A percentile compares a stretch with the other conserved stretches of the same genome.
Evolutionary conservation across 2,113 vertebrate species (phyloP).

Genomic region (Pseudopodoces humilis): DNA sequence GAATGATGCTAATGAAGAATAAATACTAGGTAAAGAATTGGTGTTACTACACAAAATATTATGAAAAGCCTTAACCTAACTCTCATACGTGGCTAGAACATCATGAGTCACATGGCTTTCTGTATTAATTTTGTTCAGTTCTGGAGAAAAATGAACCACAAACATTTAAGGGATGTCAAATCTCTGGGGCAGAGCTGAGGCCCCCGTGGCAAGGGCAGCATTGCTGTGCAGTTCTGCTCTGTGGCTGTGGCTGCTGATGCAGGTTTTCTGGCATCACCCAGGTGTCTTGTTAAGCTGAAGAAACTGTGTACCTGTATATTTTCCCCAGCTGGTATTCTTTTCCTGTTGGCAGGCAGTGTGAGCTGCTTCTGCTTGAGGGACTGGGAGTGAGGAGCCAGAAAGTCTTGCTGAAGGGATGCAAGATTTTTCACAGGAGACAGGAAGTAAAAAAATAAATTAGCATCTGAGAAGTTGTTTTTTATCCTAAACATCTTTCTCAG

Average conservation of each 20-base stretch:
- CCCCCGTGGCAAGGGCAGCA: neutral
- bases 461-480: neutral
- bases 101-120: neutral
- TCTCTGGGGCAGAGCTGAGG: neutral
- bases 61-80: neutral
- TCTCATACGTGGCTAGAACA: neutral
- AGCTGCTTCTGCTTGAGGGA: neutral
- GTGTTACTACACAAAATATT: neutral
- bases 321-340: neutral
- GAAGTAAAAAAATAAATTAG: neutral
- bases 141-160: neutral
- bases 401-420: rapidly evolving
- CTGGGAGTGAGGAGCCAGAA: neutral
- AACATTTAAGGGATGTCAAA: neutral
- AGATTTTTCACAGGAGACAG: neutral
- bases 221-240: neutral
- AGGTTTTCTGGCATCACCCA: neutral
- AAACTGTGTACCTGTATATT: neutral
- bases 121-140: neutral
- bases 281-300: neutral
- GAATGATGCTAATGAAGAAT: neutral
- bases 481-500: neutral
- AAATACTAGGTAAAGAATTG: rapidly evolving
- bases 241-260: rapidly evolving
- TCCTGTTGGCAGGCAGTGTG: neutral